Evolutionary conservation across 2,113 vertebrate species (phyloP).

Genomic region (Amblyornis subalaris): DNA sequence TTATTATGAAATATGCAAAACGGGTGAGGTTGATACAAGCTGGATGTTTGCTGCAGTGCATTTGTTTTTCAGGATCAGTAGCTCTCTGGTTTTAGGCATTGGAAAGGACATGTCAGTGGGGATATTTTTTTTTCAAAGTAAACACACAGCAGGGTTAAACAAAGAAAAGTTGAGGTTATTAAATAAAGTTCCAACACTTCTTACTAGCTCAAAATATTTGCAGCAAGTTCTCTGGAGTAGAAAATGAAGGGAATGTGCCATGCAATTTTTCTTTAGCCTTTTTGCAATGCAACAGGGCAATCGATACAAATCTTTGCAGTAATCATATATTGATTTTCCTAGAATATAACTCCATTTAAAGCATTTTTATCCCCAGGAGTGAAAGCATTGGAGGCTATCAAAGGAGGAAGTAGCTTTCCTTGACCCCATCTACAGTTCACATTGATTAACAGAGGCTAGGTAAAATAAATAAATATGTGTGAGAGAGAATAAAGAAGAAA

Average conservation of each 20-base stretch:
- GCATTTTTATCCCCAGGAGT: conserved; percentile 85
- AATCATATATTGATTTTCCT: conserved; percentile 96
- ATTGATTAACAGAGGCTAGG: conserved; percentile 89
- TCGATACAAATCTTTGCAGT: conserved; percentile 89
- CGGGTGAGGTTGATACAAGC: neutral
- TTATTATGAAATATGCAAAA: neutral
- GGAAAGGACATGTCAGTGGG: neutral
- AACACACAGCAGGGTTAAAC: conserved; percentile 12
- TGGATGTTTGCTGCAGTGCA: neutral
- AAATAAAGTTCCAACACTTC: conserved; percentile 58
- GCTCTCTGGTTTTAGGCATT: neutral
- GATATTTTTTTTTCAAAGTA: neutral
- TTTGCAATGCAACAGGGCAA: conserved; percentile 83
- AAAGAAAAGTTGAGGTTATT: conserved; percentile 64
- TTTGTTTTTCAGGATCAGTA: neutral
- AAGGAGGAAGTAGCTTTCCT: conserved; percentile 84
- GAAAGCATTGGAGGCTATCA: conserved; percentile 82
- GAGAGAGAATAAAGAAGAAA: conserved; percentile 45
- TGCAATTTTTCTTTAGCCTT: conserved; percentile 79
- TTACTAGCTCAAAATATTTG: conserved; percentile 53
- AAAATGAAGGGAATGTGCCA: conserved; percentile 60
- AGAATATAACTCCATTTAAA: conserved; percentile 93
- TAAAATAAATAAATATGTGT: conserved; percentile 71
- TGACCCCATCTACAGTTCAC: conserved; percentile 90
- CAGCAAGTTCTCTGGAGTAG: conserved; percentile 48